A percentile compares a stretch with the other conserved stretches of the same genome.
These are phyloP conservation scores for Potamarius usumacintae DNA, from an alignment of 2,113 vertebrate genomes.

Conservation along the genomic window DNA sequence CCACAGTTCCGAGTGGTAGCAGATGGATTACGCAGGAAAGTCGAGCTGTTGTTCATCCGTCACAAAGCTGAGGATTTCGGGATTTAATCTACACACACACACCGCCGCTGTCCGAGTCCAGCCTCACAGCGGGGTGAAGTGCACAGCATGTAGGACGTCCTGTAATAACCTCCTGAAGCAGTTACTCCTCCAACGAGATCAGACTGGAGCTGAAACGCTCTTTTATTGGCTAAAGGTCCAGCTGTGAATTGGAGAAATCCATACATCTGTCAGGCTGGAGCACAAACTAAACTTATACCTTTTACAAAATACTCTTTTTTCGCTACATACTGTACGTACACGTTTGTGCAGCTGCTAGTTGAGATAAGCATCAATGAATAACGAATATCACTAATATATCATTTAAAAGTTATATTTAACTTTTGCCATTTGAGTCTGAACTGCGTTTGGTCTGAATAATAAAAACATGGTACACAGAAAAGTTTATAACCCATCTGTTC, in stretches of 20 bases:
- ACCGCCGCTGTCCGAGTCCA: background rate
- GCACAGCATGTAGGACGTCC: background rate
- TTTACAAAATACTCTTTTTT: background rate
- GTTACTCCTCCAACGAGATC: background rate
- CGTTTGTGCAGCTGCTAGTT: background rate
- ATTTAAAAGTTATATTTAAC: no score
- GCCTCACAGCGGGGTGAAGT: background rate
- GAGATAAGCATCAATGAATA: no score
- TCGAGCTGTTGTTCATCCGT: conserved; percentile 3
- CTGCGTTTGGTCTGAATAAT: no score
- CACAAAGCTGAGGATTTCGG: conserved; percentile 5
- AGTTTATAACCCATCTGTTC: no score
- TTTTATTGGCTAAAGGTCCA: background rate
- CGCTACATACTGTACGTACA: background rate
- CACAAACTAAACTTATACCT: background rate
- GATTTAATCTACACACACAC: conserved; percentile 36
- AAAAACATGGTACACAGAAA: no score
- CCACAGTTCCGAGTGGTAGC: background rate
- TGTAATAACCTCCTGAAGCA: conserved; percentile 2
- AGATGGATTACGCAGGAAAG: conserved; percentile 3
- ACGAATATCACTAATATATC: no score
- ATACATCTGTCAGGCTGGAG: no score
- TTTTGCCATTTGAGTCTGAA: no score
- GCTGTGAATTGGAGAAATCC: background rate
- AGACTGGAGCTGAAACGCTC: background rate